A percentile compares a stretch with the other conserved stretches of the same genome.
Evolutionary conservation across 2,797 vertebrate species (phyloP).

Genomic region (Gallirallus australis): DNA sequence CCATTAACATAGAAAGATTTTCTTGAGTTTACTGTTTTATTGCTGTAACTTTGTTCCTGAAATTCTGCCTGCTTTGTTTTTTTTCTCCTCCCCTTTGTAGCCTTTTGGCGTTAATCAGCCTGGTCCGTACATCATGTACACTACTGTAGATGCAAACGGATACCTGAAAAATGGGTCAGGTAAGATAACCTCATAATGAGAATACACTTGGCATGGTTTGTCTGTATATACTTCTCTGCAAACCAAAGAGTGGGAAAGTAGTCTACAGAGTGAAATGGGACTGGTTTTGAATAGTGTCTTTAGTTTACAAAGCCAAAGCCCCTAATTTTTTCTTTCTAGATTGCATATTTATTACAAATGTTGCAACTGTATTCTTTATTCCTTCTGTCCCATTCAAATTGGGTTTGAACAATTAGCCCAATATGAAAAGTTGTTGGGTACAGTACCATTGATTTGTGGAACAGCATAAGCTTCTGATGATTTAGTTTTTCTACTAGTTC

Average conservation of each 20-base stretch:
- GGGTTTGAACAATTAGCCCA: not conserved
- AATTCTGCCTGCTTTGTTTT: not conserved
- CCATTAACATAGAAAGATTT: not conserved
- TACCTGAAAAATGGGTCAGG: slow-evolving; percentile 95
- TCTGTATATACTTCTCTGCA: not conserved
- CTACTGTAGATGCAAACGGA: slow-evolving; percentile 93
- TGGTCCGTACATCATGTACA: slow-evolving; percentile 97
- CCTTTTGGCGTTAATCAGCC: slow-evolving; percentile 98
- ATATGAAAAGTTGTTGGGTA: not conserved
- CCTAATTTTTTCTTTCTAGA: not conserved
- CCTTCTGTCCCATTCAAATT: not conserved
- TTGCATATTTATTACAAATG: not conserved
- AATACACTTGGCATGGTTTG: not conserved
- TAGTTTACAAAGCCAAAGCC: not conserved
- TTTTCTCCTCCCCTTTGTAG: slow-evolving; percentile 71
- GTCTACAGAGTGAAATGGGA: not conserved
- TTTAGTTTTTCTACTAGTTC: not conserved
- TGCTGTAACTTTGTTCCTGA: not conserved
- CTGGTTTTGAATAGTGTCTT: not conserved
- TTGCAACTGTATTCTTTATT: not conserved
- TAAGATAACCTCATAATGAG: slow-evolving; percentile 68
- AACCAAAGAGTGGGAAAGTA: not conserved
- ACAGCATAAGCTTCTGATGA: not conserved
- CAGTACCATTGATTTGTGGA: not conserved
- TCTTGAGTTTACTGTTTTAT: not conserved